Percentiles rank a stretch among this genome's conserved stretches.
phyloP scores from a whole-genome alignment of 2,113 vertebrate species.

The Callipepla squamata region DNA sequence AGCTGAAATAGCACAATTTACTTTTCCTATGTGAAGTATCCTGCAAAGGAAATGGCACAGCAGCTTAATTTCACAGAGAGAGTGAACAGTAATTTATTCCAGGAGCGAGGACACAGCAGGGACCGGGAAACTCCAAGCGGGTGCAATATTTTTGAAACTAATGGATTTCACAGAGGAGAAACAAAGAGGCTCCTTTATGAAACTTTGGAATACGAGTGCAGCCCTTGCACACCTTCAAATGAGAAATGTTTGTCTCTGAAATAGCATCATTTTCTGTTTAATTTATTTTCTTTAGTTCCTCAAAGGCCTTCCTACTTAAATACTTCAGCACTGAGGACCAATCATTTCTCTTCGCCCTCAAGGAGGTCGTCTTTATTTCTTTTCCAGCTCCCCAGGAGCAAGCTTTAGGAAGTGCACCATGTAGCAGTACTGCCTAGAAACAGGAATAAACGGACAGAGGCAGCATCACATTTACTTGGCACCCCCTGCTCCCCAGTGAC shows the following conservation, averaged over 20 bases:
- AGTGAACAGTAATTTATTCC: slow-evolving; percentile 55
- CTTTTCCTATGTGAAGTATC: slow-evolving; percentile 50
- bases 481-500: neutral
- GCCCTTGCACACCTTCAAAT: slow-evolving; percentile 40
- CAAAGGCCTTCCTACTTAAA: slow-evolving; percentile 71
- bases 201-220: slow-evolving; percentile 43
- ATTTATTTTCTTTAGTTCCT: slow-evolving; percentile 77
- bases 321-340: slow-evolving; percentile 56
- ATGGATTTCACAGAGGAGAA: slow-evolving; percentile 56
- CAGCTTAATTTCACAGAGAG: slow-evolving; percentile 39
- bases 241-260: slow-evolving; percentile 77
- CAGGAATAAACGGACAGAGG: neutral
- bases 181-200: slow-evolving; percentile 11
- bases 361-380: slow-evolving; percentile 77
- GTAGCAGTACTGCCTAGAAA: neutral
- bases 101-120: neutral
- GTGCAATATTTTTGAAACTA: neutral
- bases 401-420: slow-evolving; percentile 13
- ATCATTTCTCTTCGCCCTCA: slow-evolving; percentile 72
- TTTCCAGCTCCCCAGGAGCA: slow-evolving; percentile 57
- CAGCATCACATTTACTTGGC: neutral
- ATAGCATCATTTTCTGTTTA: slow-evolving; percentile 74
- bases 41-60: slow-evolving; percentile 27
- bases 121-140: slow-evolving; percentile 45
- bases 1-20: slow-evolving; percentile 53